A percentile compares a stretch with the other conserved stretches of the same genome.
phyloP scores from a whole-genome alignment of 2,113 vertebrate genomes.

The Gobio gobio region DNA sequence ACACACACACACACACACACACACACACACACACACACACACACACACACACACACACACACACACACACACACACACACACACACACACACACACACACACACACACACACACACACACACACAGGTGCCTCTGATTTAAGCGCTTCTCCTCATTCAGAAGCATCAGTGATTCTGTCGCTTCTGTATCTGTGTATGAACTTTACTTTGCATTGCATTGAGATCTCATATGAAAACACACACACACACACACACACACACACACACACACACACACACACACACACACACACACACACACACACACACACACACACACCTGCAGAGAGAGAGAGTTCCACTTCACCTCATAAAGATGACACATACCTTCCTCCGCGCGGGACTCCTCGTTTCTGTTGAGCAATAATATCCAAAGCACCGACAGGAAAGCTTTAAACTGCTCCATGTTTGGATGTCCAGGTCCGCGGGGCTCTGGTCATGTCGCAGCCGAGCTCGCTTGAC shows the following conservation, averaged over 20 bases:
- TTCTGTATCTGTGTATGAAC: neutral
- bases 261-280: constrained; percentile 30
- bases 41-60: too few relatives aligned
- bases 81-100: too few relatives aligned
- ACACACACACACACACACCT: constrained; percentile 59
- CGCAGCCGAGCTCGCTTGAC: constrained; percentile 61
- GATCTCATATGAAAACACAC: neutral
- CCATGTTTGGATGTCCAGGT: constrained; percentile 75
- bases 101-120: too few relatives aligned
- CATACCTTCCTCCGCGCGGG: constrained; percentile 77
- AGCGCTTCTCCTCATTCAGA: too few relatives aligned
- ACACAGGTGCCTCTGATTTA: too few relatives aligned
- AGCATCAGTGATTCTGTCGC: too few relatives aligned
- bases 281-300: constrained; percentile 59
- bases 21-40: too few relatives aligned
- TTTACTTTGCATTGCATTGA: constrained; percentile 19
- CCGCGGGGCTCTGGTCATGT: constrained; percentile 75
- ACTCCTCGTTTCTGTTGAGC: constrained; percentile 61
- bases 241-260: too few relatives aligned
- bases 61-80: too few relatives aligned
- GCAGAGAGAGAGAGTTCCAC: constrained; percentile 36
- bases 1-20: too few relatives aligned
- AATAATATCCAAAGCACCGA: constrained; percentile 78
- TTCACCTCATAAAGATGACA: constrained; percentile 42
- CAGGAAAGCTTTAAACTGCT: constrained; percentile 67